Percentiles rank a stretch among this genome's conserved stretches.
Evolutionary conservation across 2,888 invertebrate species (phyloP).

Genomic region (Acleris sparsana): DNA sequence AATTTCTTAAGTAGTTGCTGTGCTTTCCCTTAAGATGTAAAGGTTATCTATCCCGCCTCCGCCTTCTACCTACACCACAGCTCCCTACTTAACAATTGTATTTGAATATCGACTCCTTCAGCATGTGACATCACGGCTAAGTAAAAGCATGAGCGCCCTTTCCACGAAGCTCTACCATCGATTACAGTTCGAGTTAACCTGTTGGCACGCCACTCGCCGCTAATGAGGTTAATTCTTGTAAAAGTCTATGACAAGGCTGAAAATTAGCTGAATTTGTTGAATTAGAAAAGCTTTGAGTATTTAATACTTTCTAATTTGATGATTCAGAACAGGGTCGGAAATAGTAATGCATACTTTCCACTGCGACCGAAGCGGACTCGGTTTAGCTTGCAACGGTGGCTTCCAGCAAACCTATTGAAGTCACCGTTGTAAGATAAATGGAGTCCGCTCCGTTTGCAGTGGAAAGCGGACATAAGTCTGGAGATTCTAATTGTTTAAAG

Average conservation of each 20-base stretch:
- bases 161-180: slow-evolving; percentile 38
- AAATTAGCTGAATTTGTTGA: not conserved
- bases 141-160: slow-evolving; percentile 44
- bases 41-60: too few relatives aligned
- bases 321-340: not conserved
- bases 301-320: not conserved
- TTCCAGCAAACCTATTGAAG: too few relatives aligned
- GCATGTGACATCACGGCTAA: slow-evolving; percentile 40
- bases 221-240: slow-evolving; percentile 26
- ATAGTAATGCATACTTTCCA: too few relatives aligned
- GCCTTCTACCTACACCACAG: slow-evolving; percentile 8
- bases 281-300: not conserved
- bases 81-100: slow-evolving; percentile 28
- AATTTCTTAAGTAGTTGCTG: too few relatives aligned
- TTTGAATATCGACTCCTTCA: slow-evolving; percentile 3
- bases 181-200: slow-evolving; percentile 25
- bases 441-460: too few relatives aligned
- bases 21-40: too few relatives aligned
- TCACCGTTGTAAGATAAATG: too few relatives aligned
- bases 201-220: slow-evolving; percentile 14
- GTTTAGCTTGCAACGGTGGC: too few relatives aligned
- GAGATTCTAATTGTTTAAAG: too few relatives aligned
- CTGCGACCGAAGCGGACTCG: too few relatives aligned
- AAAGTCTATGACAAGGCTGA: slow-evolving; percentile 21
- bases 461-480: too few relatives aligned